Base-by-base conservation (phyloP, 2,797 vertebrate genomes). In the Nannoperca australis region DNA sequence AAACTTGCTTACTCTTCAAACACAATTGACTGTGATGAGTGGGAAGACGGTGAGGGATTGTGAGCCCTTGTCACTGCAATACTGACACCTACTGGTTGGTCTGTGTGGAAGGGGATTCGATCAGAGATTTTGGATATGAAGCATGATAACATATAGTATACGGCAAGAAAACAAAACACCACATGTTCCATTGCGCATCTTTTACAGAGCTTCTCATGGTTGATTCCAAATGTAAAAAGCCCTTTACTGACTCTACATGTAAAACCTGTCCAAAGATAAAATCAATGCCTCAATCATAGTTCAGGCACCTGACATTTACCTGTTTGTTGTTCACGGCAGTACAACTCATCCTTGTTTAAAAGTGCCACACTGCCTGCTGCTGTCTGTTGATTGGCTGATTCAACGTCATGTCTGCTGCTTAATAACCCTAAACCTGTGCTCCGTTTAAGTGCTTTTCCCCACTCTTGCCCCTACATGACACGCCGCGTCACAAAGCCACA, bases 11-110 rank as follows among this genome's bases (percentile, higher is more conserved):
- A 4, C 0, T 1, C 32, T 74, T 34, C 14, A 62, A 60, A 67
- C 62, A 55, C 12, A n/a, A 5, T 5, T 61, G 17, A 36, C 53
- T 4, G 24, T n/a, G 18, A 47, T 55, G 47, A 15, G 47, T 63
- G 30, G 53, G 53, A 51, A 32, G 58, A 13, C 1, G 1, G 49
- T 61, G 66, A 67, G 50, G 38, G 54, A 72, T 62, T 27, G 27
- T 11, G 30, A 32, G 2, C 3, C 8, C n/a, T 10, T 60, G 12
- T 71, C 60, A 49, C 24, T 36, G 66, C n/a, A 30, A 12, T 30
- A 36, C 17, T 6, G 20, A 58, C 62, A 22, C 12, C n/a, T 49
- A 27, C 13, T 54, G 51, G 18, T 49, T 56, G 14, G 12, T 49
- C 14, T 34, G 4, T 56, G 27, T 34, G 22, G 45, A 53, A 32